Evolutionary conservation across 1,140 invertebrate genomes (phyloP), one percentile per base, ranked within the genome.

Genomic region (Ceratitis capitata): DNA sequence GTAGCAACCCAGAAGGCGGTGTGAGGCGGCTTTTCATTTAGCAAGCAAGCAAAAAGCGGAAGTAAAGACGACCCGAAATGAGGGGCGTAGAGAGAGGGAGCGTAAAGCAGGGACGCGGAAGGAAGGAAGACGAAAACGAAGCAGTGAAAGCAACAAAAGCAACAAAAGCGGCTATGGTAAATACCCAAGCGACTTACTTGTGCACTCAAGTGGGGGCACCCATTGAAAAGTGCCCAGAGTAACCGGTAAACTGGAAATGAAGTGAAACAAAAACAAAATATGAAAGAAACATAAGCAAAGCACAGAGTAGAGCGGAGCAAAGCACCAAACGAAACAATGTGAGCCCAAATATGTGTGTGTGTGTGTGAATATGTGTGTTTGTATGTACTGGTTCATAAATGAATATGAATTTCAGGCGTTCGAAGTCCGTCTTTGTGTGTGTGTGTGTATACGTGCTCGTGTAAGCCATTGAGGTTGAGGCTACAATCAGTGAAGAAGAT

Each of bases 181-280:
- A 42, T 45, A 32, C 69, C 39, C 39, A 78, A 39, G 69, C 39
- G 69, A 45, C 69, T 45, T 56, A 26, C 39, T 78, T 78, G 39
- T 78, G n/a, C 39, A n/a, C 39, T 78, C 69, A 78, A 78, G 69
- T 78, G 39, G 69, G 10, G 69, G 69, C 69, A 45, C 69, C 69
- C 69, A 53, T 83, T 83, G 47, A 83, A 83, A 53, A 49, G 69
- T 78, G 39, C 39, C 82, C n/a, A n/a, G n/a, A 51, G 45, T 45
- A 83, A 83, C 49, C 49, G 82, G 47, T 49, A 83, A 83, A 83
- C 45, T 83, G 49, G 82, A 83, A 51, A 83, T 51, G 82, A 51
- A 83, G 49, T 83, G 49, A 51, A 83, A 82, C 39, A 82, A 53
- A 83, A 82, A 82, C 47, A 45, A 5, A 51, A 82, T 49, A 49